Conservation (phyloP, 2,797 vertebrate species). For the Pantherophis vulpinus region DNA sequence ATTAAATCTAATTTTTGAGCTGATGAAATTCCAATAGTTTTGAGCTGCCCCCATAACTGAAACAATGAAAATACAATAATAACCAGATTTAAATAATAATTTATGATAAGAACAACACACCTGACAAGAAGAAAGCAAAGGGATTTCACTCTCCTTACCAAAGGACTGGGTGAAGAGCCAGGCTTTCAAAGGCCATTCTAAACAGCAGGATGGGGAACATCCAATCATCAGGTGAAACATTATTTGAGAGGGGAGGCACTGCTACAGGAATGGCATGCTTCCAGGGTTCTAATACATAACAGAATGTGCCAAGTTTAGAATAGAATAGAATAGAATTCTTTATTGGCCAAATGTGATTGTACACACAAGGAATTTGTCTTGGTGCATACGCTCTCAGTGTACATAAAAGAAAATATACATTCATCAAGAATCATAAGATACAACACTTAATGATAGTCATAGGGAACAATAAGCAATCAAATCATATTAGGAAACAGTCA, state of each 20-base stretch:
- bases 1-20: background rate
- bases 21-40: background rate
- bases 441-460: no score
- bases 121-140: background rate
- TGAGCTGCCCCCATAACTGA: background rate
- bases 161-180: background rate
- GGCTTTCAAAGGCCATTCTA: background rate
- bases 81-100: background rate
- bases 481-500: no score
- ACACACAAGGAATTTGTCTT: no score
- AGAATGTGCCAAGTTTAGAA: background rate
- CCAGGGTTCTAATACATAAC: background rate
- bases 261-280: background rate
- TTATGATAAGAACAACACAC: background rate
- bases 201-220: background rate
- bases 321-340: no score
- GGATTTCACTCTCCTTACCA: background rate
- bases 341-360: no score
- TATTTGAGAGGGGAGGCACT: background rate
- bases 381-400: no score
- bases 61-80: background rate
- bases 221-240: background rate
- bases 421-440: no score
- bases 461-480: no score
- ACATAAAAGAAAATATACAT: no score